Base-by-base conservation (phyloP, 2,113 vertebrate species). In the Sprattus sprattus region DNA sequence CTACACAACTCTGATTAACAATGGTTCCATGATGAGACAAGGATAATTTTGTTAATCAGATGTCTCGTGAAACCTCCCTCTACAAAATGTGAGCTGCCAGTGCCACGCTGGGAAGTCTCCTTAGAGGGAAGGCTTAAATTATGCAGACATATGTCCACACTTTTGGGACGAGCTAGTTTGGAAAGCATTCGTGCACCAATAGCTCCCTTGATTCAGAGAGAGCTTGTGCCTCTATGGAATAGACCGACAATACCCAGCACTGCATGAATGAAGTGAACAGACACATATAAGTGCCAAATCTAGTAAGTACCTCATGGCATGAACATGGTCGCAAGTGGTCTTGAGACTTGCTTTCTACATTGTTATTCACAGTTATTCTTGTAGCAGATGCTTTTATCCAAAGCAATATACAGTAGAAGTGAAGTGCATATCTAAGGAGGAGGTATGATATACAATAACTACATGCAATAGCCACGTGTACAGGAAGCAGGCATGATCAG, bases 11-110 rank as follows among this genome's bases (percentile, higher is more conserved):
- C 32, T 39, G 71, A 78, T 39, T 39, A 78, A 32, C 71, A 39
- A 78, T 13, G 15, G 28, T 15, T 11, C 28, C 32, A 16, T 44
- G 71, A 78, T 78, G 15, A 78, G 71, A 78, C 71, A 16, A 39
- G 28, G 71, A 39, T 78, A 18, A 39, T 78, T 78, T 78, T 32
- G 71, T 78, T 78, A 78, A 78, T 78, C 71, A 78, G 32, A 32
- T 2, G 32, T 78, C 71, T 78, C 71, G 39, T 13, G 28, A 39
- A 32, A 16, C 32, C 71, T 32, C 67, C 9, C 28, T 78, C 32
- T 39, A 28, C 11, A 15, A 32, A 78, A 44, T 78, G 71, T 39
- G 25, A 39, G 32, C 11, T 3, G 71, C 64, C 64, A n/a, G 22
- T 25, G 71, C 25, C 71, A 44, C 39, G 71, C 71, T 39, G 64